Evolutionary conservation across 2,797 vertebrate genomes (phyloP).

Genomic region (Eurystomus glaucurus): DNA sequence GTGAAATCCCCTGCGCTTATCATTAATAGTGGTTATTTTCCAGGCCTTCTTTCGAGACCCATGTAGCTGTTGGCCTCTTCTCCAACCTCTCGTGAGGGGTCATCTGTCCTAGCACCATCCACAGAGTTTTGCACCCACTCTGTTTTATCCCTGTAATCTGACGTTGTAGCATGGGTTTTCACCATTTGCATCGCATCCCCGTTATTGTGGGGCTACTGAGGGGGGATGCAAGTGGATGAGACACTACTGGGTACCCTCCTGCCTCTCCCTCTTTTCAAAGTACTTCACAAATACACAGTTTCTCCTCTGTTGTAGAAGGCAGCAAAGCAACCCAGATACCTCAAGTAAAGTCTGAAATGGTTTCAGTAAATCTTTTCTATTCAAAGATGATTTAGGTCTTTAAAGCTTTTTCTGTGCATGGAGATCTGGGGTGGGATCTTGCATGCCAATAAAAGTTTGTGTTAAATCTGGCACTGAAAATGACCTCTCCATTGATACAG

Average conservation of each 20-base stretch:
- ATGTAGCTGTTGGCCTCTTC: neutral
- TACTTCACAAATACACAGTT: neutral
- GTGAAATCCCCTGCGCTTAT: neutral
- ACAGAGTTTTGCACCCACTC: neutral
- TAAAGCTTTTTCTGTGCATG: neutral
- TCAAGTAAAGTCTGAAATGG: neutral
- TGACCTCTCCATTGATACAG: neutral
- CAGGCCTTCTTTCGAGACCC: neutral
- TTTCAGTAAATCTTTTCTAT: neutral
- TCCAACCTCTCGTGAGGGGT: rapidly evolving
- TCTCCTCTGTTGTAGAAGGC: neutral
- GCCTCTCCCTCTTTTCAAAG: neutral
- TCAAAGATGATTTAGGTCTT: neutral
- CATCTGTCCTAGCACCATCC: rapidly evolving
- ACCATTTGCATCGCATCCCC: rapidly evolving
- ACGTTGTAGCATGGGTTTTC: rapidly evolving
- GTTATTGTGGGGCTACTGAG: neutral
- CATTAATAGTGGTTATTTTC: neutral
- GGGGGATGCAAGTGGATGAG: rapidly evolving
- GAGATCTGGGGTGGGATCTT: neutral
- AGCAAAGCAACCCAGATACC: neutral
- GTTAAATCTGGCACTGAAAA: neutral
- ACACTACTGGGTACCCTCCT: neutral
- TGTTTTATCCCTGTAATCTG: neutral
- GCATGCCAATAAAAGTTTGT: neutral